Evolutionary conservation across 1,140 invertebrate species (phyloP).

Genomic region (Drosophila nigrodunni): DNA sequence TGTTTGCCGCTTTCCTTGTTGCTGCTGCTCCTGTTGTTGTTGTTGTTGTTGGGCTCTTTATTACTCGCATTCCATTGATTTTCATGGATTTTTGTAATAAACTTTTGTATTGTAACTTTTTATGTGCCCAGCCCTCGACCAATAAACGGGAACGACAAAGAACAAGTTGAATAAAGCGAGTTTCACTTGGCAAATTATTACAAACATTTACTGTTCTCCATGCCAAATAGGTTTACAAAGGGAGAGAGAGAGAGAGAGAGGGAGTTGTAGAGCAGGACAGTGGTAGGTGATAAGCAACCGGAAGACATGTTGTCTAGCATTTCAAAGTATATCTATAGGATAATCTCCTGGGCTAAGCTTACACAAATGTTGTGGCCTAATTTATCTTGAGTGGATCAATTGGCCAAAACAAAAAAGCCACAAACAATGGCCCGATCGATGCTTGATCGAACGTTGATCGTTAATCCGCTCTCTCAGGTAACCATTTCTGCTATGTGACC

Average conservation of each 20-base stretch:
- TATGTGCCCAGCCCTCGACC: conserved; percentile 37
- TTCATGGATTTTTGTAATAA: conserved; percentile 77
- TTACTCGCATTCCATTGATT: conserved; percentile 83
- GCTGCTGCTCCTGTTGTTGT: conserved; percentile 32
- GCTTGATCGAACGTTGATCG: conserved; percentile 48
- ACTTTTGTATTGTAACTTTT: conserved; percentile 75
- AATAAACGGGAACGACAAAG: conserved; percentile 22
- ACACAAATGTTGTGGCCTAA: conserved; percentile 76
- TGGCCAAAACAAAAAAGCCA: conserved; percentile 28
- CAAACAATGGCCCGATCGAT: conserved; percentile 3
- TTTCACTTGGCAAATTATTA: conserved; percentile 23
- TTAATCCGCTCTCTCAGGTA: conserved; percentile 33
- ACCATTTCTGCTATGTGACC: conserved; percentile 21
- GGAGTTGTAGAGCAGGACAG: background rate
- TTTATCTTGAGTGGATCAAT: conserved; percentile 81
- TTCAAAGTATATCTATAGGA: conserved; percentile 15
- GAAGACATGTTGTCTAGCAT: conserved; percentile 66
- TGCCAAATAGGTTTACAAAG: background rate
- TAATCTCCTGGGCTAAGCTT: conserved; percentile 68
- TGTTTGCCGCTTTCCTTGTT: conserved; percentile 35
- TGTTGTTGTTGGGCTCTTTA: conserved; percentile 58
- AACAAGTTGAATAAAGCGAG: conserved; percentile 5
- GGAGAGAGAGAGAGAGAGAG: background rate
- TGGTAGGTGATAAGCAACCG: conserved; percentile 45
- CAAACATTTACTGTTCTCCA: background rate